Evolutionary conservation across 2,113 vertebrate species (phyloP), one percentile per base, ranked within the genome.

Genomic region (Talpa occidentalis): DNA sequence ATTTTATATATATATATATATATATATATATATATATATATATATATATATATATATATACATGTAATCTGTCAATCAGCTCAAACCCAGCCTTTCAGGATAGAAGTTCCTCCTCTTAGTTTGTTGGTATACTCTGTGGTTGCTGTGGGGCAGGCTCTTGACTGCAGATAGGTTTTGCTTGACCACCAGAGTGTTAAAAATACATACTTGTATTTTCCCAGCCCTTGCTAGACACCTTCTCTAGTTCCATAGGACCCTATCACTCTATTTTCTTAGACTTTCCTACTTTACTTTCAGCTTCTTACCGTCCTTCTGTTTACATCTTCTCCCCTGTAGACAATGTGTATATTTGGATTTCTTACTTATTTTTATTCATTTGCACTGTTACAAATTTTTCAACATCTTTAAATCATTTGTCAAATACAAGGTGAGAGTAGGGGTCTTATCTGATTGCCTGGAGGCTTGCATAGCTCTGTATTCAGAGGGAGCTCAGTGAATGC

Each of bases 31-130:
- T 44, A 44, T 44, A 44, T 10, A 44, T 10, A 44, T 10, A 44
- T 10, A 44, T 10, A 44, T 44, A 44, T 44, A 44, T 44, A 10
- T 44, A 10, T 44, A 10, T 44, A 44, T 44, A 44, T 12, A 49
- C 12, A 49, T 49, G 11, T 49, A 10, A 69, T 21, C 60, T 90
- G n/a, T 83, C 40, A 54, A 32, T 92, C 52, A 83, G 44, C 82
- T 80, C 69, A 91, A 88, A 77, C 42, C 8, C n/a, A 88, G 56
- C 37, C 82, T 94, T 89, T 93, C 59, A 83, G 49, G 35, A 79
- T 56, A 89, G 52, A 90, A 87, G 5, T 84, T 95, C 40, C 40
- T 92, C 42, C 93, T 72, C 59, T 74, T 82, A 90, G 83, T 56
- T 79, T n/a, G 37, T 81, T 49, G 42, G 62, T 66, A 76, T 90